A percentile compares a stretch with the other conserved stretches of the same genome.
These are phyloP conservation scores for Meloidogyne hapla DNA, from an alignment of 1,140 invertebrate species.

Conservation along the genomic window DNA sequence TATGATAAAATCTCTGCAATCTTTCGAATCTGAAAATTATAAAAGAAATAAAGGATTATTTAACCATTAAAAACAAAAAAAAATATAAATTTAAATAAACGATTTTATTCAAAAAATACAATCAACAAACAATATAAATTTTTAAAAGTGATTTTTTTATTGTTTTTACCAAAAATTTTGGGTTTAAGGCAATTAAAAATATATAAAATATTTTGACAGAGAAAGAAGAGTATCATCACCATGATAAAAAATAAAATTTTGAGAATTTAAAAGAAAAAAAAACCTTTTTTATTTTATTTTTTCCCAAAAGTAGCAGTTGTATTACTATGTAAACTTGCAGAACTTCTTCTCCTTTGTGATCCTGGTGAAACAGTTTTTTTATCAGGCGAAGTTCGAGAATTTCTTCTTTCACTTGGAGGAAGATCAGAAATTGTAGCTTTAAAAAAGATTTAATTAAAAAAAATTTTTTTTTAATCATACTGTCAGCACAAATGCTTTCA, in stretches of 20 bases:
- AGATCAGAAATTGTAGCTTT: conserved; percentile 14
- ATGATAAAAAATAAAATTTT: not conserved
- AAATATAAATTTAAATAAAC: too few relatives aligned
- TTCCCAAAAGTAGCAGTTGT: not conserved
- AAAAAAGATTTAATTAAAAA: not conserved
- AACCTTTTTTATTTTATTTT: not conserved
- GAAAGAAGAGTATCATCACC: not conserved
- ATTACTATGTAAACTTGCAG: conserved; percentile 1
- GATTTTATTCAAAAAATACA: too few relatives aligned
- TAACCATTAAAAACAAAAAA: too few relatives aligned
- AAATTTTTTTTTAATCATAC: not conserved
- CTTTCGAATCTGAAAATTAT: too few relatives aligned
- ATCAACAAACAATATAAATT: too few relatives aligned
- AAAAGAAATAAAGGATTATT: too few relatives aligned
- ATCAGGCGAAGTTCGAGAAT: conserved; percentile 21
- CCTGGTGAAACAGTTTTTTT: conserved; percentile 15
- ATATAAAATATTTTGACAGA: not conserved
- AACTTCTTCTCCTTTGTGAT: not conserved
- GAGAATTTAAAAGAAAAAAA: not conserved
- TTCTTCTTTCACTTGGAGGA: conserved; percentile 16
- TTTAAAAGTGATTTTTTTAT: too few relatives aligned
- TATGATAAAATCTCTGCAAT: too few relatives aligned
- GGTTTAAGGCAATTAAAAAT: not conserved
- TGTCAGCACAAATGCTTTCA: conserved; percentile 16
- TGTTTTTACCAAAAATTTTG: not conserved